Conservation (phyloP, 2,888 invertebrate species). For the Plebejus argus region DNA sequence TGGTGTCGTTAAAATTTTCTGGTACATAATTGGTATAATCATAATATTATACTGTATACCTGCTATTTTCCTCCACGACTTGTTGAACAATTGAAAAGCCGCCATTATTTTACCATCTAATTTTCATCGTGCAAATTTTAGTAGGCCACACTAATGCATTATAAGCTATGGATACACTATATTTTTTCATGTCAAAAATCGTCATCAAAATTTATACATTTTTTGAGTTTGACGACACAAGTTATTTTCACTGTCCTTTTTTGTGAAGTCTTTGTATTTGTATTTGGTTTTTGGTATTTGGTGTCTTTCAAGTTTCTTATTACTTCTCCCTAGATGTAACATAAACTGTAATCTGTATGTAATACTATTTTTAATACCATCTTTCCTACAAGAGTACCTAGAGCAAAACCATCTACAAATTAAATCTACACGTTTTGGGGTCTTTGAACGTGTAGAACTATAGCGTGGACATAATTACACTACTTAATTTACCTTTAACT, state of each 20-base stretch:
- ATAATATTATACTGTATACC: too few species aligned
- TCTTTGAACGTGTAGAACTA: background rate
- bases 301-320: too few species aligned
- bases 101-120: conserved; percentile 59
- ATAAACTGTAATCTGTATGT: too few species aligned
- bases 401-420: background rate
- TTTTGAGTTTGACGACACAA: too few species aligned
- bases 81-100: conserved; percentile 63
- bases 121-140: conserved; percentile 61
- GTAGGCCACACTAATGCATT: conserved; percentile 45
- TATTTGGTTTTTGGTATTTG: too few species aligned
- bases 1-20: conserved; percentile 56
- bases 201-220: background rate
- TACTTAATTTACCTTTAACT: background rate
- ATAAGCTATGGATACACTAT: conserved; percentile 5
- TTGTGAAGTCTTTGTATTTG: too few species aligned
- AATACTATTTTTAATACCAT: too few species aligned
- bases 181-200: background rate
- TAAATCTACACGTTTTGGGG: background rate
- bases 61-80: conserved; percentile 67
- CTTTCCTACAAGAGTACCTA: too few species aligned
- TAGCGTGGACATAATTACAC: background rate
- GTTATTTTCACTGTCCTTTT: too few species aligned
- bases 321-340: too few species aligned
- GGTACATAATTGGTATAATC: conserved; percentile 68